phyloP scores from a whole-genome alignment of 1,140 invertebrate genomes.

The Scylla paramamosain region DNA sequence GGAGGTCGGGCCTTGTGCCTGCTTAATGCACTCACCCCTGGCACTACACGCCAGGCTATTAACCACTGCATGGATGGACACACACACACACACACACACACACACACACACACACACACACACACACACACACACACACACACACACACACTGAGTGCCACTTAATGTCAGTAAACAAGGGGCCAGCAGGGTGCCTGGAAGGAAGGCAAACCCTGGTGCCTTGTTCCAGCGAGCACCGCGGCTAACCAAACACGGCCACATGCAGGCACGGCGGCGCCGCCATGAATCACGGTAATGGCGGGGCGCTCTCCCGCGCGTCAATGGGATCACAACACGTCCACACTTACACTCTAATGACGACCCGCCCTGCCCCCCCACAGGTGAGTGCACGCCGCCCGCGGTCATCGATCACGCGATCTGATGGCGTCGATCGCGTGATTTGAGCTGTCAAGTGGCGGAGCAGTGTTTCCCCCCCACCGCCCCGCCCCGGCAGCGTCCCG shows the following conservation, averaged over 20 bases:
- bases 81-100: conserved; percentile 1
- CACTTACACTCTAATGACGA: too few relatives aligned
- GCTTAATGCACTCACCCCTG: not conserved
- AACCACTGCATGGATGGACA: not conserved
- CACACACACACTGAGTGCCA: not conserved
- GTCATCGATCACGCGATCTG: not conserved
- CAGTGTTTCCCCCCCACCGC: too few relatives aligned
- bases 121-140: not conserved
- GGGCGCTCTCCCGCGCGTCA: not conserved
- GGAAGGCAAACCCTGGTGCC: too few relatives aligned
- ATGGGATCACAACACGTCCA: too few relatives aligned
- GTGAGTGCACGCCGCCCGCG: not conserved
- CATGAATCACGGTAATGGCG: not conserved
- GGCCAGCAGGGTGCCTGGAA: too few relatives aligned
- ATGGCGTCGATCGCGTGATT: not conserved
- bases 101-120: not conserved
- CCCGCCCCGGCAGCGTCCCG: too few relatives aligned
- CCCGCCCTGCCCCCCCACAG: not conserved
- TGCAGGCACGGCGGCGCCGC: not conserved
- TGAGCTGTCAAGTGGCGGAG: not conserved
- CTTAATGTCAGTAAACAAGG: not conserved
- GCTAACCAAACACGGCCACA: not conserved
- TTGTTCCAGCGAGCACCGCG: not conserved
- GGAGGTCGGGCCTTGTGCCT: not conserved
- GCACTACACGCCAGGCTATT: not conserved